Conservation (phyloP, 2,113 vertebrate genomes). For the Chamaetylas fuelleborni region DNA sequence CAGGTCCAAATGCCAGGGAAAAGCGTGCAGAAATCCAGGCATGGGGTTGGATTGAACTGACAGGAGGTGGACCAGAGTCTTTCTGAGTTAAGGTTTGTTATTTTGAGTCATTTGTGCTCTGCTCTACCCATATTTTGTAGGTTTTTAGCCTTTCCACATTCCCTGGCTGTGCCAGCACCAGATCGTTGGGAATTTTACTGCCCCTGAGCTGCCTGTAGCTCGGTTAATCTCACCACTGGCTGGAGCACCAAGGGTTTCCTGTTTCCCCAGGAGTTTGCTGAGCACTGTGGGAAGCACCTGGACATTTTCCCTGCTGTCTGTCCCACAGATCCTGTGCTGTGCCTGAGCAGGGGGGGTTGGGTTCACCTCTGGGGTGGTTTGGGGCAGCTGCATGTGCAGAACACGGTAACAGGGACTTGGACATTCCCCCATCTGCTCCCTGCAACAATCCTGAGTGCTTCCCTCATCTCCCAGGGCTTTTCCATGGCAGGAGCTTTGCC, state of each 20-base stretch:
- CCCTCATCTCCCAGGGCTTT: neutral
- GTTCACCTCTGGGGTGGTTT: neutral
- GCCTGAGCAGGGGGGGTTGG: neutral
- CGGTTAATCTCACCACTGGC: neutral
- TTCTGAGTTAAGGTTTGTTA: neutral
- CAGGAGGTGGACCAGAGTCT: neutral
- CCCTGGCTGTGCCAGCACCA: accelerated
- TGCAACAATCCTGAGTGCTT: neutral
- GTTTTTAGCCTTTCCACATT: neutral
- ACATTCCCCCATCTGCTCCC: neutral
- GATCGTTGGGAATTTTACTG: neutral
- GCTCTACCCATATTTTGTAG: neutral
- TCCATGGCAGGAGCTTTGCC: neutral
- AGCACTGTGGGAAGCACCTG: neutral
- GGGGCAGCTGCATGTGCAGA: neutral
- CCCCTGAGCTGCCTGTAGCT: neutral
- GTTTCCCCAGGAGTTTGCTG: neutral
- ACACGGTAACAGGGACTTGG: neutral
- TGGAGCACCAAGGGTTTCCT: neutral
- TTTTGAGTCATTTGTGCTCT: neutral
- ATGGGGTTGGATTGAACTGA: accelerated
- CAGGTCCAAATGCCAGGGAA: neutral
- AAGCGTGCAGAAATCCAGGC: neutral
- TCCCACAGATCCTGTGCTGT: neutral
- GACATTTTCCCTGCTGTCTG: neutral